Conservation (phyloP, 1,140 invertebrate genomes). For the Drosophila paulistorum region DNA sequence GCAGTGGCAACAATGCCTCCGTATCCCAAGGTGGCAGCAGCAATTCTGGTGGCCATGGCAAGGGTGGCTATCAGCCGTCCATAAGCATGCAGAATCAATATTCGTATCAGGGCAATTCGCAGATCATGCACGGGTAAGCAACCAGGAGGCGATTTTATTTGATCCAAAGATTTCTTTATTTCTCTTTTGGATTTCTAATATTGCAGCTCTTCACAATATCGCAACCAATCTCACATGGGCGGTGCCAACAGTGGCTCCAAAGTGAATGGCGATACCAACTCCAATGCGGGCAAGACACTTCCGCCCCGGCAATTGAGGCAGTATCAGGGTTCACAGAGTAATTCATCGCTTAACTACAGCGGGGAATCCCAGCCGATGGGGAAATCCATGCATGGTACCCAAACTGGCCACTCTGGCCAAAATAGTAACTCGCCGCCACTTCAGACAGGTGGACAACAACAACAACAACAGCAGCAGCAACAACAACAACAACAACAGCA, state of each 20-base stretch:
- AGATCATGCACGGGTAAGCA: slow-evolving; percentile 73
- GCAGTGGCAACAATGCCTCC: slow-evolving; percentile 20
- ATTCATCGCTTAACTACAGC: slow-evolving; percentile 70
- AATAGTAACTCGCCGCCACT: slow-evolving; percentile 75
- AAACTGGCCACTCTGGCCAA: slow-evolving; percentile 52
- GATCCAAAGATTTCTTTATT: no score
- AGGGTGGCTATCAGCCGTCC: slow-evolving; percentile 65
- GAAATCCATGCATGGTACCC: slow-evolving; percentile 67
- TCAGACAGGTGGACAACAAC: slow-evolving; percentile 52
- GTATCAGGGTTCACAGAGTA: slow-evolving; percentile 72
- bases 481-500: slow-evolving; percentile 41
- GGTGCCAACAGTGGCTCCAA: slow-evolving; percentile 54
- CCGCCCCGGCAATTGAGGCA: slow-evolving; percentile 72
- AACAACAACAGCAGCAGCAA: slow-evolving; percentile 41
- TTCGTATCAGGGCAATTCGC: slow-evolving; percentile 72
- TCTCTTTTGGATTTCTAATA: no score
- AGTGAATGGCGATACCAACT: slow-evolving; percentile 71
- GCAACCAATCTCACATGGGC: slow-evolving; percentile 65
- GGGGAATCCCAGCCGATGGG: slow-evolving; percentile 59
- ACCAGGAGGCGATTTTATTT: no score
- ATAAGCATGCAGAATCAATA: slow-evolving; percentile 75
- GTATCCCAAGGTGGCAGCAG: slow-evolving; percentile 57
- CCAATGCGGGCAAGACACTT: slow-evolving; percentile 65
- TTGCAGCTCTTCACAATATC: slow-evolving; percentile 54
- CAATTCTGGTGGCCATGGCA: slow-evolving; percentile 57